Evolutionary conservation across 2,113 vertebrate genomes (phyloP).

Genomic region (Hiodon alosoides): DNA sequence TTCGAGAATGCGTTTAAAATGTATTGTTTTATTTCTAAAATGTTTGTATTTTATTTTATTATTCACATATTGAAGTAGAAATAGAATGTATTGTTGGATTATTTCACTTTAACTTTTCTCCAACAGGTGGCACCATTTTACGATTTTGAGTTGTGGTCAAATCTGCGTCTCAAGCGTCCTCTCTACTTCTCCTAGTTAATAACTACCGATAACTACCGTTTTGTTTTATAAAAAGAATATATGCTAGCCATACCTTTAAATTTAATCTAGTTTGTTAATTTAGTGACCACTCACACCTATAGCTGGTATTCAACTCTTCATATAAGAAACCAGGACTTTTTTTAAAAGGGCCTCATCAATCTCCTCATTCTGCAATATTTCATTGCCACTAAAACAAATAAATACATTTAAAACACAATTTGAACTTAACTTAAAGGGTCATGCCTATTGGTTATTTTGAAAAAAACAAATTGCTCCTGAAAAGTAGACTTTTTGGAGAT

Average conservation of each 20-base stretch:
- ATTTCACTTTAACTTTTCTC: background rate
- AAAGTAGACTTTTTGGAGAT: slow-evolving; percentile 1
- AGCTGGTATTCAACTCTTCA: background rate
- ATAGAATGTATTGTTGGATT: too few species aligned
- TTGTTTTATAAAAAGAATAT: background rate
- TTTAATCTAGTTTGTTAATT: background rate
- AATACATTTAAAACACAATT: background rate
- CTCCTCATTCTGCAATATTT: background rate
- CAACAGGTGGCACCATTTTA: slow-evolving; percentile 45
- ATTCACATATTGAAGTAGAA: too few species aligned
- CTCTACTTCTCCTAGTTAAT: background rate
- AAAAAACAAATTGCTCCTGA: background rate
- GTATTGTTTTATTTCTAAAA: background rate
- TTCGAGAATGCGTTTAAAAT: background rate
- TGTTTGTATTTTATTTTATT: background rate
- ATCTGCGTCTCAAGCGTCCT: background rate
- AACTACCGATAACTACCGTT: background rate
- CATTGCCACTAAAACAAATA: background rate
- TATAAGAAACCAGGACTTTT: background rate
- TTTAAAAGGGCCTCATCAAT: background rate
- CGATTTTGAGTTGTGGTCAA: background rate
- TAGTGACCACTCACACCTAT: background rate
- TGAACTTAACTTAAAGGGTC: background rate
- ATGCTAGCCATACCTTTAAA: background rate
- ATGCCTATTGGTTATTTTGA: background rate